Percentiles rank a stretch among this genome's conserved stretches.
Conservation (phyloP, 2,113 vertebrate genomes). For the Physeter macrocephalus region DNA sequence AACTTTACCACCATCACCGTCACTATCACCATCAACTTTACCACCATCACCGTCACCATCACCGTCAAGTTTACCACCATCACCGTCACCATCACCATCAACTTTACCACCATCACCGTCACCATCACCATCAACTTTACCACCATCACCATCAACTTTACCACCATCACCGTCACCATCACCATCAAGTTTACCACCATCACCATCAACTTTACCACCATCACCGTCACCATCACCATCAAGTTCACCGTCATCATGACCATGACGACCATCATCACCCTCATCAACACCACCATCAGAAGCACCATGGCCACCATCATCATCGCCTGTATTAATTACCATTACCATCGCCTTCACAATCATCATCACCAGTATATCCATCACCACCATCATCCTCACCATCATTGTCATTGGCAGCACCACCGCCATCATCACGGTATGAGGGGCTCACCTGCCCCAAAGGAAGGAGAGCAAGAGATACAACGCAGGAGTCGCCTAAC, state of each 20-base stretch:
- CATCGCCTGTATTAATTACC: no score
- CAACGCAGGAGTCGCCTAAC: accelerated
- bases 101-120: no score
- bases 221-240: no score
- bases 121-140: neutral
- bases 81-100: neutral
- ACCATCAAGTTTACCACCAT: accelerated
- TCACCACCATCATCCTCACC: neutral
- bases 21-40: accelerated
- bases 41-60: accelerated
- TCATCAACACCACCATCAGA: no score
- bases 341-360: neutral
- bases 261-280: accelerated
- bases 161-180: neutral
- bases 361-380: accelerated
- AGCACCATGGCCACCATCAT: no score
- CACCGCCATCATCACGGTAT: accelerated
- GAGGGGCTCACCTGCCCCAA: neutral
- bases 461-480: neutral
- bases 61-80: neutral
- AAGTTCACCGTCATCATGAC: accelerated
- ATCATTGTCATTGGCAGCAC: neutral
- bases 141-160: accelerated
- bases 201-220: no score
- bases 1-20: accelerated